Evolutionary conservation across 2,797 vertebrate species (phyloP).

Genomic region (Hoplostethus atlanticus): DNA sequence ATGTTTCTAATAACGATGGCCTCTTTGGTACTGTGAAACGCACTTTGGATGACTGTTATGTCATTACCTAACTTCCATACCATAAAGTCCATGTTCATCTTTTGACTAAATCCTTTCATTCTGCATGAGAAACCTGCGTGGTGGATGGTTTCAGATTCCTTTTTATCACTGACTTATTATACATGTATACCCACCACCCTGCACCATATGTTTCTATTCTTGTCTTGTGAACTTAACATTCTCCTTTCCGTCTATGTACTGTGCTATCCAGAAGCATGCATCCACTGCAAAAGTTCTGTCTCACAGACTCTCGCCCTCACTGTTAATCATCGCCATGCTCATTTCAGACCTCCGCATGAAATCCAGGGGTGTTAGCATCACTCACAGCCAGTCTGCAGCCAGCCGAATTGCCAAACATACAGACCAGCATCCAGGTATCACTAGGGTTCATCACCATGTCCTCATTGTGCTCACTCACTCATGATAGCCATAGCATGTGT

Average conservation of each 20-base stretch:
- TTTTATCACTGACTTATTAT: slow-evolving; percentile 20
- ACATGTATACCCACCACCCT: background rate
- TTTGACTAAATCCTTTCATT: slow-evolving; percentile 26
- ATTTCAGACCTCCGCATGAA: slow-evolving; percentile 88
- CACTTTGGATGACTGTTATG: slow-evolving; percentile 51
- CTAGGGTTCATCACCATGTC: slow-evolving; percentile 35
- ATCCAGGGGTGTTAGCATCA: slow-evolving; percentile 76
- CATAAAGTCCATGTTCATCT: slow-evolving; percentile 45
- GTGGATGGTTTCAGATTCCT: slow-evolving; percentile 35
- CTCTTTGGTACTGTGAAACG: slow-evolving; percentile 55
- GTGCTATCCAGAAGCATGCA: slow-evolving; percentile 19
- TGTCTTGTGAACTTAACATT: slow-evolving; percentile 16
- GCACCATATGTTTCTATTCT: background rate
- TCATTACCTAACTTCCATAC: slow-evolving; percentile 31
- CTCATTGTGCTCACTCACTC: slow-evolving; percentile 36
- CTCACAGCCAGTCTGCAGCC: slow-evolving; percentile 81
- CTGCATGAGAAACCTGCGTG: slow-evolving; percentile 71
- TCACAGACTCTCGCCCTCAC: slow-evolving; percentile 38
- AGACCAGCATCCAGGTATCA: slow-evolving; percentile 82
- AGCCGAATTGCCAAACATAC: slow-evolving; percentile 79
- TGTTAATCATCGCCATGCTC: slow-evolving; percentile 60
- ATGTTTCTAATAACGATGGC: slow-evolving; percentile 26
- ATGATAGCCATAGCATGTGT: slow-evolving; percentile 20
- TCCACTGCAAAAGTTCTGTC: slow-evolving; percentile 8
- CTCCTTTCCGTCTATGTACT: slow-evolving; percentile 35